Conservation (phyloP, 2,113 vertebrate species). For the Colius striatus region DNA sequence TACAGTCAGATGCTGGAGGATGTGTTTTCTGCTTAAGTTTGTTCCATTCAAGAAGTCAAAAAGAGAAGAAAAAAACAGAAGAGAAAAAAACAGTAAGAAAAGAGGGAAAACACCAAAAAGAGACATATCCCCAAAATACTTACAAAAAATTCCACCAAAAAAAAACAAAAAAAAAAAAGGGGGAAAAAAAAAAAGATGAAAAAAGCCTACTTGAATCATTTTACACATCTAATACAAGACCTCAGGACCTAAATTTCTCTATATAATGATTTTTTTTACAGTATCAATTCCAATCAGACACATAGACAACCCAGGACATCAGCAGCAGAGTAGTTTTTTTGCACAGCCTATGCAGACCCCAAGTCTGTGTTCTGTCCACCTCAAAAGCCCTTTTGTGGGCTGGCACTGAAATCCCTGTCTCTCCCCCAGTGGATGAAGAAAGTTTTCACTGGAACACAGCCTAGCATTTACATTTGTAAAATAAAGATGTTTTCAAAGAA, state of each 20-base stretch:
- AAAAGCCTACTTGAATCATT: neutral
- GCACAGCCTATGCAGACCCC: neutral
- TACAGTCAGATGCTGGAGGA: neutral
- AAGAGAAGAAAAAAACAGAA: neutral
- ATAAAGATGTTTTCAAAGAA: neutral
- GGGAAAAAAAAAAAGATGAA: neutral
- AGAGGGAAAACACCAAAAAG: no score
- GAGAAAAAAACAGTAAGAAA: neutral
- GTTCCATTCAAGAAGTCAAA: neutral
- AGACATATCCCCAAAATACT: no score
- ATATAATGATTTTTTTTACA: neutral
- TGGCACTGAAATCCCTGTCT: neutral
- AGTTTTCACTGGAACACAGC: neutral
- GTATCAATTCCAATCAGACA: neutral
- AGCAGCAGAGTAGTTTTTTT: neutral
- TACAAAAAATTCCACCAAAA: no score
- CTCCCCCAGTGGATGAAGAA: neutral
- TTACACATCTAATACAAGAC: neutral
- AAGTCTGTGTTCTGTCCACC: neutral
- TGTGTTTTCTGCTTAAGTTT: neutral
- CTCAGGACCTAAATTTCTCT: neutral
- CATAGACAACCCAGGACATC: neutral
- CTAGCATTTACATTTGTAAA: neutral
- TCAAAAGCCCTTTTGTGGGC: neutral
- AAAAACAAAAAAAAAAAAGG: neutral